Evolutionary conservation across 2,888 invertebrate genomes (phyloP), one percentile per base, ranked within the genome.

Genomic region (Diogma glabrata): DNA sequence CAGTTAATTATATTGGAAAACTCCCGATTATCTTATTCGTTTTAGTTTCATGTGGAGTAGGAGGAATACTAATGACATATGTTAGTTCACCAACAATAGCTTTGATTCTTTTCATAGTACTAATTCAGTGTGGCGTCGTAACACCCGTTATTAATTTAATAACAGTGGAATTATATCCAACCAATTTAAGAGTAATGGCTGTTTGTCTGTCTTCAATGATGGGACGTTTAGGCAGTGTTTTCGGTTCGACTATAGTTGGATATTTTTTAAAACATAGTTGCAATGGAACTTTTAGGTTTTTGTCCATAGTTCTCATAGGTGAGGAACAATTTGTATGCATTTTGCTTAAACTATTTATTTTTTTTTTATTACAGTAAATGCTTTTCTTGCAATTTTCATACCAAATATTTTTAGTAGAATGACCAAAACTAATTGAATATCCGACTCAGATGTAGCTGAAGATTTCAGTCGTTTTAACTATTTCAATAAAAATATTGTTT

Each of bases 121-220:
- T 65, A 8, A 51, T 66, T 10, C 52, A 59, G 3, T 60, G 60
- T 48, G 66, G 66, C 3, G 46, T 66, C n/a, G 62, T 57, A 4
- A 60, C 66, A 8, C 63, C 61, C 47, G 63, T 67, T 1, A 57
- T 67, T 1, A 67, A 62, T 57, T 63, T 65, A 7, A 59, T 62
- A n/a, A 63, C 64, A 6, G 64, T 67, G 4, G 67, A 67, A 50
- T 50, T 67, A 4, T 67, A 61, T 57, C 67, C 67, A 20, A 67
- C 67, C 2, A 58, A 63, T 46, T 58, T 66, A 45, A 63, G 75
- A 57, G 75, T 70, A 16, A 75, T 74, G 73, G 75, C 74, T 14
- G 60, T 75, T 48, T 73, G 74, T 26, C 69, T 75, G 51, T 72
- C 74, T 0, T 58, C 75, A 4, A 74, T 75, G 73, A 69, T 72